A percentile compares a stretch with the other conserved stretches of the same genome.
These are phyloP conservation scores for Kradibia gibbosae DNA, from an alignment of 1,140 invertebrate species.

Conservation along the genomic window DNA sequence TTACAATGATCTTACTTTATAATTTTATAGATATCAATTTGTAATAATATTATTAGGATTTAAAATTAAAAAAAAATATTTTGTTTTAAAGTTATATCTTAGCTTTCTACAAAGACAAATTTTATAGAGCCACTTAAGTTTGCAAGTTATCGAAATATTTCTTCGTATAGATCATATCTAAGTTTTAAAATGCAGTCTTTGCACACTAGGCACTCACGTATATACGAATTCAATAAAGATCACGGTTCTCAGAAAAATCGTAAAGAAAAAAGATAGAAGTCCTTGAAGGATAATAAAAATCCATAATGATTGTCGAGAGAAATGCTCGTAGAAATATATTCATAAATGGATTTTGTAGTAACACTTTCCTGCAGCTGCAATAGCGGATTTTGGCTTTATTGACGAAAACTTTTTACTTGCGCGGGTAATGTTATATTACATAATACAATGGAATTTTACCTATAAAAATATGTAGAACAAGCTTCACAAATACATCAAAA, in stretches of 20 bases:
- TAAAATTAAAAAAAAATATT: background rate
- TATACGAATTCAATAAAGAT: background rate
- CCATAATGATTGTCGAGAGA: slow-evolving; percentile 29
- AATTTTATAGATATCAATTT: background rate
- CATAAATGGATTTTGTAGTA: slow-evolving; percentile 27
- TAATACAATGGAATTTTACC: slow-evolving; percentile 33
- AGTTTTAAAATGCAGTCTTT: slow-evolving; percentile 42
- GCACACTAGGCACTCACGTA: background rate
- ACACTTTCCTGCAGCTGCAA: background rate
- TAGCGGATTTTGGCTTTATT: slow-evolving; percentile 41
- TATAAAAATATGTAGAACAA: too few relatives aligned
- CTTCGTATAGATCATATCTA: slow-evolving; percentile 35
- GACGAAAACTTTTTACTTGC: slow-evolving; percentile 28
- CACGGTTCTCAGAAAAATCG: slow-evolving; percentile 48
- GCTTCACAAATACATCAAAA: too few relatives aligned
- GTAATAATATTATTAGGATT: background rate
- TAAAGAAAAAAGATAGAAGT: slow-evolving; percentile 43
- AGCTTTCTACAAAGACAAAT: slow-evolving; percentile 25
- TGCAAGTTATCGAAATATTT: slow-evolving; percentile 40
- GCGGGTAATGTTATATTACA: slow-evolving; percentile 16
- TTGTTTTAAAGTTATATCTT: background rate
- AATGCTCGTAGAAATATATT: slow-evolving; percentile 25
- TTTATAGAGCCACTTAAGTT: slow-evolving; percentile 46
- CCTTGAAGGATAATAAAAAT: slow-evolving; percentile 43
- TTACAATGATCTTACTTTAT: background rate